phyloP scores from a whole-genome alignment of 2,888 invertebrate genomes.

The Lepeophtheirus nordmannii region DNA sequence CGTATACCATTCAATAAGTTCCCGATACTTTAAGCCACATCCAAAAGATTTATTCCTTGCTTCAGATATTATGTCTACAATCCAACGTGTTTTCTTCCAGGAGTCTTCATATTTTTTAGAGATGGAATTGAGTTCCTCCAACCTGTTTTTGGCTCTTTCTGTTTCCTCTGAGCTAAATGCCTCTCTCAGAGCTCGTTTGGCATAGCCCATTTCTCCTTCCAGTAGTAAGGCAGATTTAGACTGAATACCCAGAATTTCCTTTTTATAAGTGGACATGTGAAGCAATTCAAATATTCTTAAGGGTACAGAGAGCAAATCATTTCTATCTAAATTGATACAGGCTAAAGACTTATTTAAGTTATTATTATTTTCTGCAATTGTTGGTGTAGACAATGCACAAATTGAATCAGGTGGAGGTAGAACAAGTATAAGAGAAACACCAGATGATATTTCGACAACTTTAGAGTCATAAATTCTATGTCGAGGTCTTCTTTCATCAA shows the following conservation, averaged over 20 bases:
- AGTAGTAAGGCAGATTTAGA: slow-evolving; percentile 79
- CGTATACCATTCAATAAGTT: slow-evolving; percentile 25
- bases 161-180: slow-evolving; percentile 76
- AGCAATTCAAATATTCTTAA: slow-evolving; percentile 60
- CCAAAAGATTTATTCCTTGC: slow-evolving; percentile 56
- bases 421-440: slow-evolving; percentile 33
- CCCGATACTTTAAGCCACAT: slow-evolving; percentile 32
- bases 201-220: slow-evolving; percentile 76
- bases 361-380: too few species aligned
- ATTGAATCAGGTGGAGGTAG: slow-evolving; percentile 78
- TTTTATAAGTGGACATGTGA: slow-evolving; percentile 83
- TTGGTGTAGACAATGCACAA: neutral
- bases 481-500: slow-evolving; percentile 47
- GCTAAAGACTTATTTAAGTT: neutral
- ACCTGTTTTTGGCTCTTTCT: slow-evolving; percentile 64
- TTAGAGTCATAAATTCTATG: slow-evolving; percentile 81
- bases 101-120: slow-evolving; percentile 68
- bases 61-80: slow-evolving; percentile 84
- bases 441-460: slow-evolving; percentile 58
- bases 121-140: slow-evolving; percentile 63
- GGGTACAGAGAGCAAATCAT: slow-evolving; percentile 20
- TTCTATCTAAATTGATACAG: slow-evolving; percentile 10
- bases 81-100: slow-evolving; percentile 90
- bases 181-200: slow-evolving; percentile 81
- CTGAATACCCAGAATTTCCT: slow-evolving; percentile 73